Conservation (phyloP, 2,113 vertebrate genomes). For the Siniperca knerii region DNA sequence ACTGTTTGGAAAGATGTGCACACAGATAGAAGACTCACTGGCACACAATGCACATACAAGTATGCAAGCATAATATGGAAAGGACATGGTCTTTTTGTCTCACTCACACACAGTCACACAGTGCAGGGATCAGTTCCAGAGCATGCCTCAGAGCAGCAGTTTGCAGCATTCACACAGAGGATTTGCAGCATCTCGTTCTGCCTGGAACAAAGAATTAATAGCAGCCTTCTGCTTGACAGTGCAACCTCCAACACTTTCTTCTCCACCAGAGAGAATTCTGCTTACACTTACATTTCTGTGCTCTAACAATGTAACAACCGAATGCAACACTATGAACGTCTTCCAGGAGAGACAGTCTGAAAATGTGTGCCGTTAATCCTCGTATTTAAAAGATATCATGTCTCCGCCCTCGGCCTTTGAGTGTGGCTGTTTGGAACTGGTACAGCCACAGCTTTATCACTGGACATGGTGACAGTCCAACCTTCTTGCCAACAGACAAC, state of each 20-base stretch:
- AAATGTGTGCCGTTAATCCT: no score
- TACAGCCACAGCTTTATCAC: no score
- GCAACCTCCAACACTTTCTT: neutral
- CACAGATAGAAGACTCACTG: neutral
- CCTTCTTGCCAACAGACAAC: no score
- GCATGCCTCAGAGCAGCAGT: slow-evolving; percentile 62
- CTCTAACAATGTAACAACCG: neutral
- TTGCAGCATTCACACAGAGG: slow-evolving; percentile 73
- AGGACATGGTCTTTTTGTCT: slow-evolving; percentile 5
- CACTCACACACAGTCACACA: slow-evolving; percentile 27
- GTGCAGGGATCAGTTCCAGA: slow-evolving; percentile 78
- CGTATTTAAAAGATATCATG: no score
- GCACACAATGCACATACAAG: neutral
- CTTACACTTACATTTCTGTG: neutral
- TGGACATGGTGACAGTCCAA: no score
- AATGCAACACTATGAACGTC: no score
- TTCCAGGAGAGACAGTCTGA: no score
- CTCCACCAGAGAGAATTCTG: neutral
- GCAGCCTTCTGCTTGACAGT: slow-evolving; percentile 26
- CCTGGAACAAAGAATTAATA: slow-evolving; percentile 55
- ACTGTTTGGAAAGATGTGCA: neutral
- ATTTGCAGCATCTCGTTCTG: slow-evolving; percentile 73
- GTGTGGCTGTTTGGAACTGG: no score
- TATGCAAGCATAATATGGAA: slow-evolving; percentile 28
- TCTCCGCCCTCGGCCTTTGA: no score